A percentile compares a stretch with the other conserved stretches of the same genome.
phyloP scores from a whole-genome alignment of 37 sponge, comb jelly and placozoan species.

The Ianthella basta region DNA sequence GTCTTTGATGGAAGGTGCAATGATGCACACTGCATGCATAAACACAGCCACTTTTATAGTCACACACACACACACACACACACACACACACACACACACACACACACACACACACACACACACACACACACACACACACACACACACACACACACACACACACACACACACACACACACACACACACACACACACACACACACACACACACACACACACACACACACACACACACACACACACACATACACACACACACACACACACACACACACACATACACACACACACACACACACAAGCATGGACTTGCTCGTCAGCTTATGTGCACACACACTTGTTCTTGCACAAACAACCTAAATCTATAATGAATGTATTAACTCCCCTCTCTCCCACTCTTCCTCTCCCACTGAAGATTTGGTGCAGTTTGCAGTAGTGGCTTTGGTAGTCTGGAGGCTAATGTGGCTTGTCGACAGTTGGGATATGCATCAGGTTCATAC shows the following conservation, averaged over 20 bases:
- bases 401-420: no score
- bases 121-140: slow-evolving; percentile 59
- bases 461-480: no score
- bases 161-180: slow-evolving; percentile 46
- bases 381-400: no score
- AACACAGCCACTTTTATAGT: no score
- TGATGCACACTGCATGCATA: no score
- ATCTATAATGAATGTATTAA: no score
- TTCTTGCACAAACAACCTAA: neutral
- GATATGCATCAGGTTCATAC: no score
- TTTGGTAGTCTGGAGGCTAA: no score
- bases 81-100: slow-evolving; percentile 46
- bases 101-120: slow-evolving; percentile 57
- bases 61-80: slow-evolving; percentile 29
- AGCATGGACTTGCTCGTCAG: neutral
- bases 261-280: slow-evolving; percentile 42
- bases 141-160: slow-evolving; percentile 60
- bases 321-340: slow-evolving; percentile 17
- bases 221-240: slow-evolving; percentile 42
- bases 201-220: slow-evolving; percentile 39
- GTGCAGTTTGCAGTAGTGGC: no score
- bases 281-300: slow-evolving; percentile 34
- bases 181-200: slow-evolving; percentile 48
- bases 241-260: slow-evolving; percentile 50
- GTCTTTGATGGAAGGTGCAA: no score